Base-by-base conservation (phyloP, 2,888 invertebrate species). In the Nipponacmea schrenckii region DNA sequence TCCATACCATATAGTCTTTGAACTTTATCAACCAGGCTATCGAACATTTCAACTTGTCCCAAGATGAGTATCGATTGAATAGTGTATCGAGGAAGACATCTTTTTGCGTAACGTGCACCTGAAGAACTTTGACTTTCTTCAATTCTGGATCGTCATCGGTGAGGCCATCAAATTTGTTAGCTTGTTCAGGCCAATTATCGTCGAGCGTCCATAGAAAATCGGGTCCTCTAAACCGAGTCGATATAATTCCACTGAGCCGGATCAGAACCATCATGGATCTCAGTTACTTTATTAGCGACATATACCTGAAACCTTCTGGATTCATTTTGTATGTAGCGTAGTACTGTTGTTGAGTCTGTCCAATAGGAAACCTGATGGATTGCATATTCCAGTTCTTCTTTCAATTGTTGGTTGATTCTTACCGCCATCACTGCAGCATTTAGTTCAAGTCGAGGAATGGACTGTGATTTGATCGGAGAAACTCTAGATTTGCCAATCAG, bases 401-500 rank as follows among this genome's bases (percentile, higher is more conserved):
- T 17, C n/a, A 68, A n/a, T 12, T n/a, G 20, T 27, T 62, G 62
- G 26, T 68, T 48, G 15, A 68, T 26, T 44, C 24, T 68, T 27
- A 68, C 24, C 50, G 62, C 26, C 20, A 68, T 44, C n/a, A 62
- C 62, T 10, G 71, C 71, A 8, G 68, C 68, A 39, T 17, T n/a
- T 20, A 71, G n/a, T 46, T 68, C 71, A 24, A 71, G 26, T 20
- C 71, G 24, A n/a, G 71, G 71, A 24, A 71, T 71, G 14, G 45
- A 50, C 17, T 26, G n/a, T 17, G 62, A 26, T 17, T 71, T 69
- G 24, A 71, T 31, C 24, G 71, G 71, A 17, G 68, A 39, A 14
- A 71, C 27, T 31, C 62, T 45, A 12, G 67, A 27, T 26, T 69
- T 71, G 39, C 27, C 39, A 62, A 69, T 56, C 17, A 71, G 17